These are phyloP conservation scores for Dasypolia templi DNA, from an alignment of 2,888 invertebrate species.

Conservation along the genomic window DNA sequence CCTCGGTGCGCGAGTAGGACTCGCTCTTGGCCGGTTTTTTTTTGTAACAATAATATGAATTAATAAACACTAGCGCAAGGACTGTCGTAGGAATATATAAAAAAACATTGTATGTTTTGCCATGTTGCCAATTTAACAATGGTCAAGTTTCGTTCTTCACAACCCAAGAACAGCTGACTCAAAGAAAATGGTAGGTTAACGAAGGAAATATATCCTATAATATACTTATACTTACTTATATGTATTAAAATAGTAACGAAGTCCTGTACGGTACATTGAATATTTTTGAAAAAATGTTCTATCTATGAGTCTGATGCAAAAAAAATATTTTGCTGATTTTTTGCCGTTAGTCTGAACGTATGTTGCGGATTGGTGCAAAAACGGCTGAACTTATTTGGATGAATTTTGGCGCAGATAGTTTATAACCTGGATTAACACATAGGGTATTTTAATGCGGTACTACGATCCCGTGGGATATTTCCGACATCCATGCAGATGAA, in stretches of 20 bases:
- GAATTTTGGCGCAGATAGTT: not conserved
- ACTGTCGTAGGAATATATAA: not conserved
- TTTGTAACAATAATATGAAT: not conserved
- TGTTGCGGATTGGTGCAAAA: not conserved
- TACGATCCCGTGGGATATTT: not conserved
- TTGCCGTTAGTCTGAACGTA: not conserved
- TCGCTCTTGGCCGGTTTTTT: no score
- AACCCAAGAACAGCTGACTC: not conserved
- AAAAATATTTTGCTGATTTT: not conserved
- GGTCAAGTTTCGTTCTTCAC: not conserved
- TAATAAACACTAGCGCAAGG: not conserved
- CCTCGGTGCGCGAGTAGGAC: no score
- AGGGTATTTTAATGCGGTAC: not conserved
- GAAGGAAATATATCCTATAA: not conserved
- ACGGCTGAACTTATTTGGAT: not conserved
- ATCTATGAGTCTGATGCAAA: not conserved
- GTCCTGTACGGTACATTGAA: not conserved
- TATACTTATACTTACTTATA: no score
- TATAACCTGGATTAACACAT: not conserved
- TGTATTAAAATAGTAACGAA: not conserved
- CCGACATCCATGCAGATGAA: not conserved
- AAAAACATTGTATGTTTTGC: not conserved
- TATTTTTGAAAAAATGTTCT: not conserved
- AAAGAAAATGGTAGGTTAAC: not conserved
- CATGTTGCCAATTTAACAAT: not conserved